Percentiles rank a stretch among this genome's conserved stretches.
Conservation (phyloP, 2,113 vertebrate species). For the Redunca redunca region DNA sequence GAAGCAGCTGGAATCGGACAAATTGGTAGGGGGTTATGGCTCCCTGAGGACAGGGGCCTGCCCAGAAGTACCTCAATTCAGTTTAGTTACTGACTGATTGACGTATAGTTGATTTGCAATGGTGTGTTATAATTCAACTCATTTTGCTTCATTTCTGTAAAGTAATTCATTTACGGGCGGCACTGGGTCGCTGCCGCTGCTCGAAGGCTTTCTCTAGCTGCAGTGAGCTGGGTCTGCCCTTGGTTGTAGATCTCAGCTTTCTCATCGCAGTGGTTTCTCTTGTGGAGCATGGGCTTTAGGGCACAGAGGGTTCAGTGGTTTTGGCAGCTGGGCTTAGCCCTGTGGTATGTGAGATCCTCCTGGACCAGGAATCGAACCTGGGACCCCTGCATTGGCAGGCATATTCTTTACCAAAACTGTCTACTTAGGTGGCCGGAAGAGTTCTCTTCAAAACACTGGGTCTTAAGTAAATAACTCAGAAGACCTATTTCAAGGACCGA, state of each 20-base stretch:
- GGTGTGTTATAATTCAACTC: neutral
- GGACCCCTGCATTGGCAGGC: neutral
- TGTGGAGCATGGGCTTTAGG: neutral
- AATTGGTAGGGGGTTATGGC: neutral
- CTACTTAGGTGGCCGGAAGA: neutral
- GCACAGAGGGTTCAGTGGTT: neutral
- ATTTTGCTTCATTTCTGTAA: neutral
- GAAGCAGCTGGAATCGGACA: neutral
- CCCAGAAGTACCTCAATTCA: neutral
- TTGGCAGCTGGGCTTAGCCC: neutral
- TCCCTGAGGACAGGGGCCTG: neutral
- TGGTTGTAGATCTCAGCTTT: neutral
- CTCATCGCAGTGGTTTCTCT: neutral
- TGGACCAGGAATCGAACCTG: neutral
- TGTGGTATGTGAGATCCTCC: neutral
- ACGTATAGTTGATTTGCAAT: neutral
- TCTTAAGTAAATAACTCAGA: neutral
- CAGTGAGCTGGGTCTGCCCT: neutral
- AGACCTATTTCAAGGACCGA: neutral
- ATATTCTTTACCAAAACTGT: neutral
- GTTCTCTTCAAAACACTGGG: neutral
- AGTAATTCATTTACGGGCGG: neutral
- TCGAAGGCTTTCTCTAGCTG: neutral
- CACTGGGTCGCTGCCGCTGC: rapidly evolving
- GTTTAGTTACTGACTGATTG: neutral